Conservation (phyloP, 2,113 vertebrate species). For the Hydrochoerus hydrochaeris region DNA sequence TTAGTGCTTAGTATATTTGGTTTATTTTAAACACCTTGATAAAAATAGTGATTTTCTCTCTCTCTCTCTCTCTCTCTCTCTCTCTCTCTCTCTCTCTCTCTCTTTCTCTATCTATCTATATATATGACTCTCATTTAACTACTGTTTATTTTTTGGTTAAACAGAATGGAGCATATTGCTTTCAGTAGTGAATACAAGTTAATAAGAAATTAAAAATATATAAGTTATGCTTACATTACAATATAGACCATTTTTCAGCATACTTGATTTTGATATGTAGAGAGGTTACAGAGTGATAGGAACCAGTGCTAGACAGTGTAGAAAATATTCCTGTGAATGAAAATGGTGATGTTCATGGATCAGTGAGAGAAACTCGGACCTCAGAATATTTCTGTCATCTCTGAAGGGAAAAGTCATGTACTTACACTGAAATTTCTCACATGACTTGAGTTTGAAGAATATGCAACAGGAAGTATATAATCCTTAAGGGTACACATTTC, state of each 20-base stretch:
- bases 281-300: background rate
- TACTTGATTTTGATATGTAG: background rate
- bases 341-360: background rate
- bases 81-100: too few relatives aligned
- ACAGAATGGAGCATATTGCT: background rate
- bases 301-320: background rate
- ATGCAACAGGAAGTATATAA: background rate
- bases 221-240: background rate
- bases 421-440: background rate
- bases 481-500: background rate
- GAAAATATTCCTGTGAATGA: background rate
- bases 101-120: too few relatives aligned
- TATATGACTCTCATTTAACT: constrained; percentile 16
- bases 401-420: background rate
- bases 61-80: too few relatives aligned
- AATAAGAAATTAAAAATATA: constrained; percentile 12
- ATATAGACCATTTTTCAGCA: background rate
- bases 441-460: background rate
- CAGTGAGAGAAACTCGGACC: background rate
- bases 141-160: constrained; percentile 33
- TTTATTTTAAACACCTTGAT: constrained; percentile 12
- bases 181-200: constrained; percentile 25
- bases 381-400: background rate
- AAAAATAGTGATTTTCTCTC: background rate
- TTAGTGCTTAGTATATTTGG: constrained; percentile 33